A percentile compares a stretch with the other conserved stretches of the same genome.
Conservation (phyloP, 2,797 vertebrate species). For the Alouatta caraya region DNA sequence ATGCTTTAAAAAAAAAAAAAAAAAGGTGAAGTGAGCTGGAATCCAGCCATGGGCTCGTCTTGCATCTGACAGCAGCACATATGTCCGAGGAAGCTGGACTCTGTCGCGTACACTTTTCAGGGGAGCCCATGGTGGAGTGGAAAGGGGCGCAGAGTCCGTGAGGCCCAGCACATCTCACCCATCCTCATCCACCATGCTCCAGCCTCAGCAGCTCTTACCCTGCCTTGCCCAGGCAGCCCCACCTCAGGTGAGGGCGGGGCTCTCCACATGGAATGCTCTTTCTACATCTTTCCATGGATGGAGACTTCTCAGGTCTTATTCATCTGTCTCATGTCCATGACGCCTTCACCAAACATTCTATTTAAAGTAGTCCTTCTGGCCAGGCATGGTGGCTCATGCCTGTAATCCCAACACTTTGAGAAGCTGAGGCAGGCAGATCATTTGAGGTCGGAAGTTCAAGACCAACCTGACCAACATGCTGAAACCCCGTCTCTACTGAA, state of each 20-base stretch:
- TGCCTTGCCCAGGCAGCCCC: accelerated
- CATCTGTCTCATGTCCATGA: not conserved
- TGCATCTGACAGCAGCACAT: conserved; percentile 7
- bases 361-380: not conserved
- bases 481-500: not conserved
- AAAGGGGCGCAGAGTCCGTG: not conserved
- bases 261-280: accelerated
- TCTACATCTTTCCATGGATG: accelerated
- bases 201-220: accelerated
- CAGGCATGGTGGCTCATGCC: not conserved
- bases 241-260: not conserved
- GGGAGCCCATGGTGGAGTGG: not conserved
- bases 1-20: not conserved
- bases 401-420: not conserved
- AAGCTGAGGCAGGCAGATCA: not conserved
- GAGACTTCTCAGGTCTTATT: not conserved
- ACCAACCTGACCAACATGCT: not conserved
- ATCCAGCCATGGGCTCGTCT: conserved; percentile 45
- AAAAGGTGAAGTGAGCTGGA: conserved; percentile 54
- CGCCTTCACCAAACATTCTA: too few species aligned
- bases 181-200: not conserved
- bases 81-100: not conserved
- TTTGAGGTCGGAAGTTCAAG: not conserved
- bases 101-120: not conserved
- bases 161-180: accelerated